Percentiles rank a stretch among this genome's conserved stretches.
These are phyloP conservation scores for Panagrolaimus sp. DNA, from an alignment of 1,140 invertebrate species.

Conservation along the genomic window DNA sequence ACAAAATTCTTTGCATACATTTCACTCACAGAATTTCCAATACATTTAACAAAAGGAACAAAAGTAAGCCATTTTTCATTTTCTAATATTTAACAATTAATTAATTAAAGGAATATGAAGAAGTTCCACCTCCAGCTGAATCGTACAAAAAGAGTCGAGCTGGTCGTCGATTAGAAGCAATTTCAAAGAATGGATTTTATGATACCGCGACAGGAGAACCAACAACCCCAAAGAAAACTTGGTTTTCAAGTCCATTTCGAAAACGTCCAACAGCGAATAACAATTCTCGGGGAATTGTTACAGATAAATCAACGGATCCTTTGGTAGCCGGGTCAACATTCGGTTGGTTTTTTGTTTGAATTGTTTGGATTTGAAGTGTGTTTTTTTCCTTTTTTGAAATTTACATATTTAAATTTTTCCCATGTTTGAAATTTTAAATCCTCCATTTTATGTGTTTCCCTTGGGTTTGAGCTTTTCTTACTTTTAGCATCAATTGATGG, in stretches of 20 bases:
- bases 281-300: conserved; percentile 30
- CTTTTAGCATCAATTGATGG: conserved; percentile 14
- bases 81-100: neutral
- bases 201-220: neutral
- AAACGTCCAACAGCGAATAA: neutral
- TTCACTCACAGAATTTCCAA: conserved; percentile 50
- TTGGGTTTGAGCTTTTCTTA: neutral
- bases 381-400: too few species aligned
- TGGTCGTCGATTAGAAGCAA: neutral
- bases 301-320: conserved; percentile 53
- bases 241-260: conserved; percentile 22
- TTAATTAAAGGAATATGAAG: conserved; percentile 30
- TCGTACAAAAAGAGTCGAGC: conserved; percentile 15
- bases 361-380: conserved; percentile 12
- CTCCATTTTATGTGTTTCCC: too few species aligned
- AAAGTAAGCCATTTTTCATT: conserved; percentile 24
- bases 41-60: conserved; percentile 52
- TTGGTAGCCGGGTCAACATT: conserved; percentile 29
- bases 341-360: conserved; percentile 18
- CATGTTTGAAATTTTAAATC: neutral
- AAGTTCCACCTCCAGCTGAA: conserved; percentile 40
- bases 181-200: neutral
- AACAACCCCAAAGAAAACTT: neutral
- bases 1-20: conserved; percentile 43
- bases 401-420: too few species aligned